Conservation (phyloP, 2,888 invertebrate genomes). For the Ganaspis brasiliensis region DNA sequence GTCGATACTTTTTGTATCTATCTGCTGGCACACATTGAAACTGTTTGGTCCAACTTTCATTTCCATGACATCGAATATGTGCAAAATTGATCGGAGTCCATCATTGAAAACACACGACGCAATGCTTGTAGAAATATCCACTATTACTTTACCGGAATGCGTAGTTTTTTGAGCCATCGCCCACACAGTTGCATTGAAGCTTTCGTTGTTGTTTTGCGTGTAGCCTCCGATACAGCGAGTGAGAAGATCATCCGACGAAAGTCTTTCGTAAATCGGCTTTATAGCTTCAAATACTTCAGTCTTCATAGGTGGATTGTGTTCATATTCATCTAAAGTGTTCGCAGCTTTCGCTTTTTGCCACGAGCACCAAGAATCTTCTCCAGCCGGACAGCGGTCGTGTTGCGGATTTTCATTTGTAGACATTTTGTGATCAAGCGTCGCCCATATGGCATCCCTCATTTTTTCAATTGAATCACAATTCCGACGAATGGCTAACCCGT, state of each 20-base stretch:
- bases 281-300: slow-evolving; percentile 46
- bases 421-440: slow-evolving; percentile 58
- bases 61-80: no score
- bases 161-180: slow-evolving; percentile 50
- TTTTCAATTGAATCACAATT: slow-evolving; percentile 56
- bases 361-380: slow-evolving; percentile 48
- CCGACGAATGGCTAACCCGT: slow-evolving; percentile 53
- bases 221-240: slow-evolving; percentile 52
- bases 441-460: slow-evolving; percentile 59
- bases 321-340: slow-evolving; percentile 34
- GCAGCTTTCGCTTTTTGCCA: slow-evolving; percentile 44
- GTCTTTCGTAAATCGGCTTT: not conserved
- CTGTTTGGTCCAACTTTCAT: no score
- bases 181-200: slow-evolving; percentile 53
- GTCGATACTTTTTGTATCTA: no score
- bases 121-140: slow-evolving; percentile 49
- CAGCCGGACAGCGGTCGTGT: slow-evolving; percentile 45
- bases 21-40: no score
- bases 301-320: slow-evolving; percentile 45
- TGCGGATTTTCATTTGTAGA: slow-evolving; percentile 52
- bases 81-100: slow-evolving; percentile 8
- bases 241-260: slow-evolving; percentile 1
- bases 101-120: slow-evolving; percentile 48
- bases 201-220: slow-evolving; percentile 55
- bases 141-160: slow-evolving; percentile 44